Evolutionary conservation across 2,888 invertebrate genomes (phyloP).

Genomic region (Rhogogaster chlorosoma): DNA sequence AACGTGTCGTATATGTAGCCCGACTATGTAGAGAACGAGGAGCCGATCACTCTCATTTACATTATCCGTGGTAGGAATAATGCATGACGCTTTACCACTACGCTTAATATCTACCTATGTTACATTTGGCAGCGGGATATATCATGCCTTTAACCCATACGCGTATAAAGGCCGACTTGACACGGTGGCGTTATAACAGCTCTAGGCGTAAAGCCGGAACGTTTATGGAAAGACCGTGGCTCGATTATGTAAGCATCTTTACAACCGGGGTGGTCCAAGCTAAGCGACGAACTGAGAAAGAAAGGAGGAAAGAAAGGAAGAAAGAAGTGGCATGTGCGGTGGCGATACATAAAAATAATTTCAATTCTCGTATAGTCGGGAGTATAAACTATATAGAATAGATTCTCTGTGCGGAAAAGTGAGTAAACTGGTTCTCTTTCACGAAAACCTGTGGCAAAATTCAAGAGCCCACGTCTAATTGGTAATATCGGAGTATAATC

Average conservation of each 20-base stretch:
- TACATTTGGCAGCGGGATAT: slow-evolving; percentile 9
- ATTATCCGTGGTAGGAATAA: slow-evolving; percentile 73
- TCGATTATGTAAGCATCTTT: slow-evolving; percentile 37
- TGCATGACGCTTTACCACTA: slow-evolving; percentile 52
- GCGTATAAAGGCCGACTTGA: slow-evolving; percentile 13
- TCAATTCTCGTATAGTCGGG: not conserved
- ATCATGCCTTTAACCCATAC: not conserved
- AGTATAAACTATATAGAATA: not conserved
- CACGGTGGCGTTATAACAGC: slow-evolving; percentile 28
- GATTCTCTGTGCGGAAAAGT: not conserved
- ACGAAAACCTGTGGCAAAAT: too few species aligned
- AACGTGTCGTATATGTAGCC: not conserved
- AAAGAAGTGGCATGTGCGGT: not conserved
- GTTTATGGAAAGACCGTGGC: slow-evolving; percentile 38
- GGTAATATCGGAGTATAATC: slow-evolving; percentile 38
- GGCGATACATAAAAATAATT: not conserved
- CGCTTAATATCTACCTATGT: not conserved
- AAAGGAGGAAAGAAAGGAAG: not conserved
- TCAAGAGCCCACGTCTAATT: slow-evolving; percentile 13
- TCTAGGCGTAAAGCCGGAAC: slow-evolving; percentile 21
- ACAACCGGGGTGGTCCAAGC: slow-evolving; percentile 27
- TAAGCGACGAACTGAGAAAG: not conserved
- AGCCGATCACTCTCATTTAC: slow-evolving; percentile 70
- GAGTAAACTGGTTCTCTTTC: not conserved
- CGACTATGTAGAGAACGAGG: not conserved